A percentile compares a stretch with the other conserved stretches of the same genome.
phyloP scores from a whole-genome alignment of 2,888 invertebrate genomes.

The Graphium colonna region DNA sequence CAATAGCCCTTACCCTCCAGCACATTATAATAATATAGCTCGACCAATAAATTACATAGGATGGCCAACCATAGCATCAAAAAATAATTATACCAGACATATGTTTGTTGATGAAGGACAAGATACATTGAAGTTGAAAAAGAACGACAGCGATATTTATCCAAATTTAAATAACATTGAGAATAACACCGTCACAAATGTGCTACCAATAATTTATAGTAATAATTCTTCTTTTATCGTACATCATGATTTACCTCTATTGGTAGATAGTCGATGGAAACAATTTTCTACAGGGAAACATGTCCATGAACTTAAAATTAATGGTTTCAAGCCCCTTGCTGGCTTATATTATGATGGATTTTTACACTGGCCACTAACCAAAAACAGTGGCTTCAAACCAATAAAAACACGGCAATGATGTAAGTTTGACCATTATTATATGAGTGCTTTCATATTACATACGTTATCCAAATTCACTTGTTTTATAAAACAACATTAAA shows the following conservation, averaged over 20 bases:
- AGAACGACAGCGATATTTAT: too few relatives aligned
- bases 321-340: slow-evolving; percentile 61
- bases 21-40: too few relatives aligned
- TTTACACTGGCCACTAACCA: slow-evolving; percentile 51
- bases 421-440: too few relatives aligned
- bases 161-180: slow-evolving; percentile 41
- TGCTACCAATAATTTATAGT: neutral
- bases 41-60: slow-evolving; percentile 30
- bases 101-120: neutral
- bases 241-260: slow-evolving; percentile 36
- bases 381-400: slow-evolving; percentile 49
- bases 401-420: too few relatives aligned
- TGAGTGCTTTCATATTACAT: too few relatives aligned
- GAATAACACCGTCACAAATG: neutral
- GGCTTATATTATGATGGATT: slow-evolving; percentile 72
- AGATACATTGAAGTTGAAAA: slow-evolving; percentile 5
- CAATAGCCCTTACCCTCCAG: slow-evolving; percentile 33
- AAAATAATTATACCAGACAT: neutral
- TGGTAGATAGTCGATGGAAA: slow-evolving; percentile 56
- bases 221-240: neutral
- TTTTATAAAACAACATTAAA: too few relatives aligned
- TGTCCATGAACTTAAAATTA: slow-evolving; percentile 34
- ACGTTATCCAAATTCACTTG: too few relatives aligned
- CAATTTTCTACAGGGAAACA: slow-evolving; percentile 44
- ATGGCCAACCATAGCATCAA: slow-evolving; percentile 27